Percentiles rank a stretch among this genome's conserved stretches.
Conservation (phyloP, 1,140 invertebrate species). For the Arion vulgaris region DNA sequence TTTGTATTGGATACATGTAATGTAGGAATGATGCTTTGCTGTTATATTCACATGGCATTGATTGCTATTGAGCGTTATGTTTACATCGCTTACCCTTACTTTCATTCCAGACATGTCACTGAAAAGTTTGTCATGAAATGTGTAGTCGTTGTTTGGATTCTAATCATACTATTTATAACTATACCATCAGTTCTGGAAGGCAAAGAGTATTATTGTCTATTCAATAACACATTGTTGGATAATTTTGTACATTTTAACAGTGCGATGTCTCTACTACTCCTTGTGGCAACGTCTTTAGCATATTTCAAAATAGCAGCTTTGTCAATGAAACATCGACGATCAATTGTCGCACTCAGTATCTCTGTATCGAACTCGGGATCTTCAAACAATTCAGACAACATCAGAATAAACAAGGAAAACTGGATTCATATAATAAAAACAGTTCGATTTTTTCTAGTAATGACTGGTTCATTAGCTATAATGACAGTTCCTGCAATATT, state of each 20-base stretch:
- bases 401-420: not conserved
- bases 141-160: not conserved
- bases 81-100: not conserved
- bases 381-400: not conserved
- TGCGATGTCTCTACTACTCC: not conserved
- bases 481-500: not conserved
- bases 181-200: not conserved
- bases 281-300: not conserved
- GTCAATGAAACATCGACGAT: not conserved
- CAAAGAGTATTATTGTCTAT: not conserved
- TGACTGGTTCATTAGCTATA: not conserved
- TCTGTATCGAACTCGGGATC: not conserved
- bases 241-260: not conserved
- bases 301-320: constrained; percentile 5
- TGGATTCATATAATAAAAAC: not conserved
- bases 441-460: not conserved
- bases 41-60: not conserved
- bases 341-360: not conserved
- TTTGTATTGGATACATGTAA: not conserved
- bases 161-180: not conserved
- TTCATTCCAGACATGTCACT: not conserved
- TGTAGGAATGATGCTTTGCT: not conserved
- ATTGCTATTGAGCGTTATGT: not conserved
- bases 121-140: not conserved
- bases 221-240: not conserved